Conservation (phyloP, 2,888 invertebrate species). For the Drosophila diplacantha region DNA sequence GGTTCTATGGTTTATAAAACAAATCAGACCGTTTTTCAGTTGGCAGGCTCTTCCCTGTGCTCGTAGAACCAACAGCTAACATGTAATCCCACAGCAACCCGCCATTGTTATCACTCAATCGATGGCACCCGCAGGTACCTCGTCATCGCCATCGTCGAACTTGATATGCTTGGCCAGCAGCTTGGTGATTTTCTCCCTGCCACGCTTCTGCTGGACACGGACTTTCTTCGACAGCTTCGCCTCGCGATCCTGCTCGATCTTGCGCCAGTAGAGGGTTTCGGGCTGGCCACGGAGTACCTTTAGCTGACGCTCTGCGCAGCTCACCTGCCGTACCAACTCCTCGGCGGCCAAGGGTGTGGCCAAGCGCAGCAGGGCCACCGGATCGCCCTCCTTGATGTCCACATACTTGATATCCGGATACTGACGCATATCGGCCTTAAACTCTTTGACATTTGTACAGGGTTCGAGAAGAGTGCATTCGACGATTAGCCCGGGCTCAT, state of each 20-base stretch:
- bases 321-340: constrained; percentile 65
- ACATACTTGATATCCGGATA: constrained; percentile 86
- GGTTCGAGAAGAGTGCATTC: constrained; percentile 84
- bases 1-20: not conserved
- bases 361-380: constrained; percentile 84
- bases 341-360: constrained; percentile 79
- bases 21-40: not conserved
- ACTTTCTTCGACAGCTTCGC: constrained; percentile 75
- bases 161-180: constrained; percentile 73
- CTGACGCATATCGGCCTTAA: constrained; percentile 83
- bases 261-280: constrained; percentile 89
- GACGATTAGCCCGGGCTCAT: constrained; percentile 83
- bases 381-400: constrained; percentile 86
- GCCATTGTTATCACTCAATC: not conserved
- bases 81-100: too few relatives aligned
- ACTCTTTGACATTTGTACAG: constrained; percentile 82
- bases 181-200: constrained; percentile 73
- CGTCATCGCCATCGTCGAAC: constrained; percentile 72
- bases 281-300: constrained; percentile 81
- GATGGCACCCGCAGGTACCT: constrained; percentile 9
- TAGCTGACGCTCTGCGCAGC: constrained; percentile 75
- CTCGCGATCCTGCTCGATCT: constrained; percentile 82
- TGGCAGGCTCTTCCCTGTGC: not conserved
- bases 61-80: not conserved
- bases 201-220: constrained; percentile 73